phyloP scores from a whole-genome alignment of 37 sponge, comb jelly and placozoan species.

The Geodia barretti region DNA sequence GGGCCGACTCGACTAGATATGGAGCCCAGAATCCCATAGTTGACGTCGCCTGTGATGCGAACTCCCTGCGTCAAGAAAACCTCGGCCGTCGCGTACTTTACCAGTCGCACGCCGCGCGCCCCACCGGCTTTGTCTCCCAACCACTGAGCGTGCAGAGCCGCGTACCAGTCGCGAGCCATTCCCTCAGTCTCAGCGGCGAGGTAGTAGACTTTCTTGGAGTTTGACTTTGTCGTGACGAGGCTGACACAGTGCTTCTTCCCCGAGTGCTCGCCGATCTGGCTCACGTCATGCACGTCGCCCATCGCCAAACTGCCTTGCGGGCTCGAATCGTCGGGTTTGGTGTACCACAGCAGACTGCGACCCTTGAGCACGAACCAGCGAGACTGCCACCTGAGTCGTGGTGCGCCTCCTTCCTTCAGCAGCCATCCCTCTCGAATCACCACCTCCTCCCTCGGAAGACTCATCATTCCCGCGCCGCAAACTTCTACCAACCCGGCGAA shows the following conservation, averaged over 20 bases:
- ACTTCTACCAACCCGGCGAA: neutral
- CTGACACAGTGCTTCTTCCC: conserved; percentile 49
- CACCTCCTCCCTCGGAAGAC: neutral
- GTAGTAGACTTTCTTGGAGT: conserved; percentile 67
- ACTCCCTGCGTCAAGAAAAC: conserved; percentile 67
- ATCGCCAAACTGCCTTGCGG: conserved; percentile 45
- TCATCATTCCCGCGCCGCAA: neutral
- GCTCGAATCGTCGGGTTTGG: conserved; percentile 41
- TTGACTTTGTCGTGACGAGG: conserved; percentile 51
- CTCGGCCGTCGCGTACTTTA: conserved; percentile 72
- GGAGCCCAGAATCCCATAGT: conserved; percentile 54
- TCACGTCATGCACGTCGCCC: conserved; percentile 48
- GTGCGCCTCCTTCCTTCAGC: conserved; percentile 67
- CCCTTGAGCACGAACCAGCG: conserved; percentile 62
- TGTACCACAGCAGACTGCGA: conserved; percentile 45
- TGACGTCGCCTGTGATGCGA: conserved; percentile 68
- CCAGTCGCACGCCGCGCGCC: neutral
- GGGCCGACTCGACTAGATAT: conserved; percentile 40
- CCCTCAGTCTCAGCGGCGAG: conserved; percentile 54
- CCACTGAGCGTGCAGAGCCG: conserved; percentile 37
- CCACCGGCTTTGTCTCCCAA: neutral
- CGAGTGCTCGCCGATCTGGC: conserved; percentile 56
- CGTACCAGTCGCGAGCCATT: conserved; percentile 58
- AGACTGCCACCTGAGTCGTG: conserved; percentile 62
- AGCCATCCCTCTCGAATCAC: conserved; percentile 66